Evolutionary conservation across 2,113 vertebrate genomes (phyloP), one percentile per base, ranked within the genome.

Genomic region (Tilapia sparmanii): DNA sequence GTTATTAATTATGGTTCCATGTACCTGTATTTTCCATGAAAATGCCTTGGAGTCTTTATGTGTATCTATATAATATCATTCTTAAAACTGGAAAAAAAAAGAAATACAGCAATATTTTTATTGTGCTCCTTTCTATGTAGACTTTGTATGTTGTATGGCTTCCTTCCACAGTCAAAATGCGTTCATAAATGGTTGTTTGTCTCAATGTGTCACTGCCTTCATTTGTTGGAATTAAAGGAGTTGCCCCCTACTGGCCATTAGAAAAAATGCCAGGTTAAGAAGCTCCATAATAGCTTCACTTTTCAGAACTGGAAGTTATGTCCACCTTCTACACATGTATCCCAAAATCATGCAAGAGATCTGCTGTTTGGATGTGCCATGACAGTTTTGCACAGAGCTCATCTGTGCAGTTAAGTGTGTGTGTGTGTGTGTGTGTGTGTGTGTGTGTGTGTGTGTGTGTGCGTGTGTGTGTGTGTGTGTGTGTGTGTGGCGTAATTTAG

Each of bases 301-400:
- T 5, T 76, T 66, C n/a, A 35, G 31, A 38, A 66, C 40, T 76
- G 22, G 24, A 76, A 76, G 71, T 68, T 68, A 40, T 68, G 33
- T 18, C 22, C 68, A 19, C 47, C 71, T 19, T 50, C 71, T 31
- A 29, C 15, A 29, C 40, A 76, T 45, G 3, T 26, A 18, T 73
- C 38, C 38, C 68, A 19, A 52, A 84, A 13, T 29, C 53, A 97
- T 50, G 13, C 10, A 29, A 50, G 24, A 19, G 97, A 3, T 19
- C 71, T 31, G 24, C 71, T 47, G 13, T 40, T 78, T 78, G 42
- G 10, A 29, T 76, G 95, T 95, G 94, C 95, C 97, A 96, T 96
- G 94, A 98, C 96, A 97, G 94, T 93, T 96, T 92, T 96, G 95
- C 96, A 94, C 95, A 95, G 95, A 96, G 97, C 96, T 97, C 97